Evolutionary conservation across 1,140 invertebrate genomes (phyloP).

Genomic region (Aphelenchoides besseyi): DNA sequence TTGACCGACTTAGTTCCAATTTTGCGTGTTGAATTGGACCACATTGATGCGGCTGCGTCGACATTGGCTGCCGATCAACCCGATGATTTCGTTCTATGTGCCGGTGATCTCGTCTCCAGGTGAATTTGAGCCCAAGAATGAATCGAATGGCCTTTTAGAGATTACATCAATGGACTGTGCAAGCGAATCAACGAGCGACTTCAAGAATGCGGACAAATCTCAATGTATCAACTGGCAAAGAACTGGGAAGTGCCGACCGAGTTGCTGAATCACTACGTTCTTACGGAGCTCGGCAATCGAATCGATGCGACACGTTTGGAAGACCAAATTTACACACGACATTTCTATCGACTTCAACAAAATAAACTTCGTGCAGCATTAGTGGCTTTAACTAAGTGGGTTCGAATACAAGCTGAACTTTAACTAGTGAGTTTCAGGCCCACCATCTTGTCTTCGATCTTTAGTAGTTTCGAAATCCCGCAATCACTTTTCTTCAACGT

Average conservation of each 20-base stretch:
- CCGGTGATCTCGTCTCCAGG: conserved; percentile 43
- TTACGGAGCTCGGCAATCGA: conserved; percentile 39
- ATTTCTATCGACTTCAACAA: conserved; percentile 29
- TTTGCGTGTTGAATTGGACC: conserved; percentile 37
- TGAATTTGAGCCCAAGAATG: background rate
- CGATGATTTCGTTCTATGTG: conserved; percentile 39
- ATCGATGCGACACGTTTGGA: conserved; percentile 37
- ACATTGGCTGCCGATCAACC: conserved; percentile 2
- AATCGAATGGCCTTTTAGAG: conserved; percentile 31
- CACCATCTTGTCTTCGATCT: conserved; percentile 24
- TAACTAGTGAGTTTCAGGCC: conserved; percentile 26
- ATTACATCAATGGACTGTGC: conserved; percentile 39
- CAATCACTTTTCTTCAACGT: conserved; percentile 42
- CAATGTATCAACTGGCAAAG: conserved; percentile 33
- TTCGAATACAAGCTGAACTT: conserved; percentile 5
- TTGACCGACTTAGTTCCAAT: conserved; percentile 44
- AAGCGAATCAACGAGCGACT: conserved; percentile 31
- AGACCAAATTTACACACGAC: conserved; percentile 42
- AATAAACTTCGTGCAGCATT: conserved; percentile 38
- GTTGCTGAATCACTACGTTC: conserved; percentile 41
- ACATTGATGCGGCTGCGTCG: conserved; percentile 33
- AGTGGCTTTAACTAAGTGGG: conserved; percentile 39
- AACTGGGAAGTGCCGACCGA: conserved; percentile 36
- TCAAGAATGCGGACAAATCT: conserved; percentile 42
- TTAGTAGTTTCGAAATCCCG: conserved; percentile 24